Base-by-base conservation (phyloP, 2,797 vertebrate genomes). In the Sebastes flavidus region DNA sequence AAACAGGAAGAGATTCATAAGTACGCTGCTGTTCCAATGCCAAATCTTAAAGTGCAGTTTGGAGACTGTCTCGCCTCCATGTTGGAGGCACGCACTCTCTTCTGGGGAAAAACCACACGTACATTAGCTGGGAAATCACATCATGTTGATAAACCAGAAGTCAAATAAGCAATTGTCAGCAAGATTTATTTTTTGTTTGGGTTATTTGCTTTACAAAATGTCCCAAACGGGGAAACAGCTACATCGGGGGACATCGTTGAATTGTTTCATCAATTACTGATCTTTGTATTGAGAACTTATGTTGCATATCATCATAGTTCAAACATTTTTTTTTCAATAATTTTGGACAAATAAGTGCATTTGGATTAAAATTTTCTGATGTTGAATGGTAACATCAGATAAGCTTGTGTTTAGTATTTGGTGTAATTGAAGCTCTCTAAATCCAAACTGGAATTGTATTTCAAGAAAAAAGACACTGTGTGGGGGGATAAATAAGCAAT, bases 1-100 rank as follows among this genome's bases (percentile, higher is more conserved):
- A 94, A 96, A 95, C 94, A 95, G 93, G 93, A 95, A 95, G 88
- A 86, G 89, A 87, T 89, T 92, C 80, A 82, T 90, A 90, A 94
- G 89, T 91, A 87, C 38, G 34, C 87, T 30, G 75, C 86, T 90
- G 79, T 88, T 91, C 83, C 65, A 74, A 69, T 87, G 91, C 90
- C 91, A 90, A 89, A 86, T 90, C 75, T 78, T 84, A 73, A 92
- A 93, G 91, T 90, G 83, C 77, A 80, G 68, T 81, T 84, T 86
- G 49, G 65, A 88, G 84, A 92, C 72, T 84, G 72, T 88, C 73
- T 24, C 42, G 79, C 56, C 88, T 94, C 87, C 72, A 77, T 70
- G 67, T 75, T 84, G 79, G 71, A 91, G 70, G 65, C 87, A 87
- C 71, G 62, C 75, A 90, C 52, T 78, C 71, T 80, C 29, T 86